A percentile compares a stretch with the other conserved stretches of the same genome.
Evolutionary conservation across 2,113 vertebrate genomes (phyloP).

Genomic region (Callocephalon fimbriatum): DNA sequence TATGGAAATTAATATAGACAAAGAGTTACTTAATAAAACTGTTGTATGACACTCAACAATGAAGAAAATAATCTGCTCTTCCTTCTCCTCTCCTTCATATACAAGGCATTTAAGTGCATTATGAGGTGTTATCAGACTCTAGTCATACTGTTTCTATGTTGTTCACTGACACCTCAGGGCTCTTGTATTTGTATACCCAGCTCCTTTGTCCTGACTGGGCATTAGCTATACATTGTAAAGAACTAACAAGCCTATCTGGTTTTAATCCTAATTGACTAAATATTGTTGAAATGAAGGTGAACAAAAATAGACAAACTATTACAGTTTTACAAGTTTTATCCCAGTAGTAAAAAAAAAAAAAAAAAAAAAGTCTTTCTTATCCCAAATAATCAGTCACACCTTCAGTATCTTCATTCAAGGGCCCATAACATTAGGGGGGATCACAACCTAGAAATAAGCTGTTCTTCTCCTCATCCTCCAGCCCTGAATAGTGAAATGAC

Average conservation of each 20-base stretch:
- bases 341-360: not conserved
- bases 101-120: not conserved
- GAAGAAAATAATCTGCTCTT: not conserved
- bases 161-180: not conserved
- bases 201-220: not conserved
- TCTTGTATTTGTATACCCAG: not conserved
- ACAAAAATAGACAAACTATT: not conserved
- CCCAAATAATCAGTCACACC: not conserved
- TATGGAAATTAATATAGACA: not conserved
- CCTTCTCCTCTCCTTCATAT: not conserved
- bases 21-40: not conserved
- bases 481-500: not conserved
- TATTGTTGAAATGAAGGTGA: not conserved
- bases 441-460: not conserved
- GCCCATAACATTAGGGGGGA: not conserved
- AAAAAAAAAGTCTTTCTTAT: not conserved
- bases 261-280: not conserved
- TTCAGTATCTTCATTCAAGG: not conserved
- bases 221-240: not conserved
- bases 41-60: rapidly evolving
- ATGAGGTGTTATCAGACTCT: not conserved
- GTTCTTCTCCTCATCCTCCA: not conserved
- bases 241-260: not conserved
- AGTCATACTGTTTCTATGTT: rapidly evolving
- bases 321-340: not conserved